Evolutionary conservation across 2,888 invertebrate species (phyloP).

Genomic region (Chrysomela aeneicollis): DNA sequence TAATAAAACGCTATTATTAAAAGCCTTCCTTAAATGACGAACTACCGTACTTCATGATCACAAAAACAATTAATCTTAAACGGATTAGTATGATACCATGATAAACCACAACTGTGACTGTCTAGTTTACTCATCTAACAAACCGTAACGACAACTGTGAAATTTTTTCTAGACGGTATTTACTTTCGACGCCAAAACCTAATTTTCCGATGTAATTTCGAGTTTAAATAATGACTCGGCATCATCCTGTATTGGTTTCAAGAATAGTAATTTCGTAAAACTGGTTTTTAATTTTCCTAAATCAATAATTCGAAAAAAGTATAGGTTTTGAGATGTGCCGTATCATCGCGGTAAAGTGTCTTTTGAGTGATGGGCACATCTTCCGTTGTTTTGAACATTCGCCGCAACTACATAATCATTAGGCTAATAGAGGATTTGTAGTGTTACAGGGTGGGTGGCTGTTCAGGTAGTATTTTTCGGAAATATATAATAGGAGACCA

Average conservation of each 20-base stretch:
- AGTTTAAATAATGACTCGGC: conserved; percentile 52
- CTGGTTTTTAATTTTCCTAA: conserved; percentile 52
- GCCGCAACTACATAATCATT: conserved; percentile 46
- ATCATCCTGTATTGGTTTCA: conserved; percentile 43
- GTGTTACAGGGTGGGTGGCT: conserved; percentile 28
- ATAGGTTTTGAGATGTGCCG: conserved; percentile 45
- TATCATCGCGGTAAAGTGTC: conserved; percentile 49
- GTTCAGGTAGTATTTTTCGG: conserved; percentile 10
- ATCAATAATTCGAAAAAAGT: conserved; percentile 47
- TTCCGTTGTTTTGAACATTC: conserved; percentile 47
- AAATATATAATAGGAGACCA: conserved; percentile 13
- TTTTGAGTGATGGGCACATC: conserved; percentile 43
- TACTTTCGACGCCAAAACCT: conserved; percentile 49
- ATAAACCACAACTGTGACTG: conserved; percentile 35
- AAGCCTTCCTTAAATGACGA: no score
- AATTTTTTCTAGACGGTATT: conserved; percentile 50
- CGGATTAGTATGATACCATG: conserved; percentile 33
- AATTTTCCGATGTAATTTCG: conserved; percentile 49
- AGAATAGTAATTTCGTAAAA: conserved; percentile 47
- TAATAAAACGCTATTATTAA: no score
- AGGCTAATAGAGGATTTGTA: conserved; percentile 44
- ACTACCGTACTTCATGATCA: neutral
- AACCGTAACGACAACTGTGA: conserved; percentile 49
- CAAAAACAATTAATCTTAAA: conserved; percentile 39
- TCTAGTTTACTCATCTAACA: conserved; percentile 49